Base-by-base conservation (phyloP, 2,797 vertebrate genomes). In the Hyperoplus immaculatus region DNA sequence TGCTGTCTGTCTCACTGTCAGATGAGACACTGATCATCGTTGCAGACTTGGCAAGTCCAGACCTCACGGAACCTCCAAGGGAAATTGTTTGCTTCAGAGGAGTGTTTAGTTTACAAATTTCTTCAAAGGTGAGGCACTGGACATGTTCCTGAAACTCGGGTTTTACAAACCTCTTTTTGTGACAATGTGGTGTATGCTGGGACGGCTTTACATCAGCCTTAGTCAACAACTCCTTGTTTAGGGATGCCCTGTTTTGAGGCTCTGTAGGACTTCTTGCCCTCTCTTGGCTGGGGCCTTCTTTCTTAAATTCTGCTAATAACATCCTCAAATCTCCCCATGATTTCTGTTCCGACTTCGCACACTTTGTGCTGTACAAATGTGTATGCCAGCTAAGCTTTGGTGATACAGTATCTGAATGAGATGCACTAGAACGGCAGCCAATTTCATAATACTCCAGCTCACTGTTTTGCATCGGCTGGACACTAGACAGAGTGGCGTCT, bases 371-470 rank as follows among this genome's bases (percentile, higher is more conserved):
- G 57, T 75, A 56, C 4, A 81, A 18, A 64, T 72, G 55, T 13
- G 75, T 77, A 50, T 82, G 81, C 74, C 83, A 82, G 60, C 72
- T 85, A 58, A 86, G 81, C 43, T 85, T 83, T 50, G 86, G 59
- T 1, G 87, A 88, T 29, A 81, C 77, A 1, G 59, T 65, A 41
- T 93, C 90, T 10, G 90, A 93, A 58, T 83, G 77, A 78, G 80
- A 82, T 12, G 67, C 67, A 75, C 90, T 92, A 9, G 85, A 92
- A 42, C 89, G 80, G 77, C 92, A 94, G 62, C 90, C 80, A 7
- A 93, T 85, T 80, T 96, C 94, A 63, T 90, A 94, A 77, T 94
- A 94, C 39, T 95, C 93, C 45, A 91, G 81, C 49, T 94, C 92
- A 80, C 77, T 88, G 16, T 82, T 84, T 47, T 59, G 62, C 45